Evolutionary conservation across 2,888 invertebrate species (phyloP).

Genomic region (Sycophila texana): DNA sequence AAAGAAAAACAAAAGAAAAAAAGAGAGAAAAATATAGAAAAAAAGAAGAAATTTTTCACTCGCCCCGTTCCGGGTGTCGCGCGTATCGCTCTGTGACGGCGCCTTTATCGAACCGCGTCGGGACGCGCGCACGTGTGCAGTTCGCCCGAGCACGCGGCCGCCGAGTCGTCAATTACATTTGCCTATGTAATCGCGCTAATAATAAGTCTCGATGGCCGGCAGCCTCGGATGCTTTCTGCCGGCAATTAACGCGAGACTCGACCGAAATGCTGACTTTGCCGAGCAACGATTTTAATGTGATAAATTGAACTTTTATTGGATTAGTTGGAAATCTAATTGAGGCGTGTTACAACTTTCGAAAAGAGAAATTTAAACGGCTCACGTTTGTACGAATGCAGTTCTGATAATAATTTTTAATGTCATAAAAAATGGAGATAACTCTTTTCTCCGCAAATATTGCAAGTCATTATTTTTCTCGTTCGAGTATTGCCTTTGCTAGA

Average conservation of each 20-base stretch:
- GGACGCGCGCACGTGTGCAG: neutral
- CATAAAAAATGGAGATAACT: too few species aligned
- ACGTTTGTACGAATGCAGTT: too few species aligned
- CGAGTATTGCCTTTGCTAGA: too few species aligned
- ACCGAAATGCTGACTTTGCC: conserved; percentile 6
- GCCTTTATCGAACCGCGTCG: neutral
- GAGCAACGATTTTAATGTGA: neutral
- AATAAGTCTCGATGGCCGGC: conserved; percentile 37
- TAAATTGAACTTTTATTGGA: too few species aligned
- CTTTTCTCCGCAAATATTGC: too few species aligned
- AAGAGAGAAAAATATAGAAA: neutral
- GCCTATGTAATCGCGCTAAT: conserved; percentile 38
- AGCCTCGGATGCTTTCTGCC: conserved; percentile 19
- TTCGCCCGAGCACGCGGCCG: conserved; percentile 14
- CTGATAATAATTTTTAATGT: too few species aligned
- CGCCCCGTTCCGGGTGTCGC: neutral
- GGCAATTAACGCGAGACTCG: conserved; percentile 33
- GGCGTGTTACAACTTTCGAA: too few species aligned
- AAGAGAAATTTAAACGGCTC: too few species aligned
- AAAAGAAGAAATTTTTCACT: conserved; percentile 7
- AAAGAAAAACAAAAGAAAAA: too few species aligned
- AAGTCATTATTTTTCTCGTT: too few species aligned
- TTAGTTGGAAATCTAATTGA: too few species aligned
- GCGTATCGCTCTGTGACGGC: neutral
- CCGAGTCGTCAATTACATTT: conserved; percentile 37